Base-by-base conservation (phyloP, 2,888 invertebrate species). In the Didymodactylos carnosus region DNA sequence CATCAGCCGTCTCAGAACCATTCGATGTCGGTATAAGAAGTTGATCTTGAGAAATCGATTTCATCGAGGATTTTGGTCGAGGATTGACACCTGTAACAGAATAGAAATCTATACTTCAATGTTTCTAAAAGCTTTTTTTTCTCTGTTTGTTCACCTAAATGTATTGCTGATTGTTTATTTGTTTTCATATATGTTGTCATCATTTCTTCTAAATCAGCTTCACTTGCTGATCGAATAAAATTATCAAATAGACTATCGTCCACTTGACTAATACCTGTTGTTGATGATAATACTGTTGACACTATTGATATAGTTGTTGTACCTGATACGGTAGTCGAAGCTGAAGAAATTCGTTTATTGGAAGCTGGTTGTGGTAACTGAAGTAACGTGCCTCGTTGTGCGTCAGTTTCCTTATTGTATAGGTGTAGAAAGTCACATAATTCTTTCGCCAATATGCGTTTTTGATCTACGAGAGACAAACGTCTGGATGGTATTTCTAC, bases 131-230 rank as follows among this genome's bases (percentile, higher is more conserved):
- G n/a, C n/a, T n/a, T n/a, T 27, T 41, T 69, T 53, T 2, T 51
- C 39, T 8, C 35, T 19, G 62, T 29, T n/a, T 62, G 29, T 8
- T 35, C 62, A 35, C 62, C 62, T 29, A 74, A 72, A 72, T 71
- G 71, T 27, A 74, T 39, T 14, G 62, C 62, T 27, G 74, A 74
- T 39, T 74, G 41, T 27, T 82, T 82, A 77, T 82, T 82, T 51
- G 82, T 79, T 77, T 81, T 81, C 40, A 83, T 83, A 77, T 83
- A 83, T 1, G 82, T 81, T 14, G 83, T 83, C 49, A 83, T 77
- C 7, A 83, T 81, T 76, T 82, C 81, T 76, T 83, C 83, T 69
- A 83, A 77, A 73, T 83, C 82, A 49, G 78, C 79, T 76, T 83
- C 83, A 2, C 72, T 69, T 5, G 72, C 77, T 25, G 69, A 40